Percentiles rank a stretch among this genome's conserved stretches.
These are phyloP conservation scores for Apeltes quadracus DNA, from an alignment of 2,113 vertebrate species.

Conservation along the genomic window DNA sequence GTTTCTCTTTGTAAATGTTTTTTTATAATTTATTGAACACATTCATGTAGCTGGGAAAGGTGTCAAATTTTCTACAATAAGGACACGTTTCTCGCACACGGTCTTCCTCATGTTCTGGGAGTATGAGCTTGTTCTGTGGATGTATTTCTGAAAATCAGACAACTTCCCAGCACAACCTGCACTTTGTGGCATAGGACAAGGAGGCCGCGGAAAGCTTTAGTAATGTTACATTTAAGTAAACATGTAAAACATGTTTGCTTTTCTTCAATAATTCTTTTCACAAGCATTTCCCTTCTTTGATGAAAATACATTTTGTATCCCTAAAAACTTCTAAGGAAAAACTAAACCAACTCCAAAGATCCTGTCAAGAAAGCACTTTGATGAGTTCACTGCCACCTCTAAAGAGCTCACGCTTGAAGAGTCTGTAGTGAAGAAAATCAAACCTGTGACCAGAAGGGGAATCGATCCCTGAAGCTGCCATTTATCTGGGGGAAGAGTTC, in stretches of 20 bases:
- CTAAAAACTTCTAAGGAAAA: slow-evolving; percentile 11
- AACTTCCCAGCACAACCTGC: slow-evolving; percentile 75
- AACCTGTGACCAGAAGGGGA: not conserved
- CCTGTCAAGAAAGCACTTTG: slow-evolving; percentile 60
- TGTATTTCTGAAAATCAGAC: slow-evolving; percentile 62
- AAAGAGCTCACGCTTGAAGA: slow-evolving; percentile 2
- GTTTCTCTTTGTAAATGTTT: slow-evolving; percentile 83
- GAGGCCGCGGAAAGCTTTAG: slow-evolving; percentile 16
- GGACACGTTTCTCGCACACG: slow-evolving; percentile 77
- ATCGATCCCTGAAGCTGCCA: slow-evolving; percentile 3
- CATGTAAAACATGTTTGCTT: slow-evolving; percentile 19
- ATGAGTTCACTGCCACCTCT: slow-evolving; percentile 56
- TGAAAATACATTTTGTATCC: not conserved
- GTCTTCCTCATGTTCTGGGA: slow-evolving; percentile 90
- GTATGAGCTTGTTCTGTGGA: slow-evolving; percentile 67
- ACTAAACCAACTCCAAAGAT: slow-evolving; percentile 57
- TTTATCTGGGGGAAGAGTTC: not conserved
- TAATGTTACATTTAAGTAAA: slow-evolving; percentile 13
- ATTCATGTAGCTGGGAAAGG: slow-evolving; percentile 76
- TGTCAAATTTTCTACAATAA: slow-evolving; percentile 69
- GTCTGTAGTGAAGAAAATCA: slow-evolving; percentile 11
- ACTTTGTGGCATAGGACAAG: slow-evolving; percentile 59
- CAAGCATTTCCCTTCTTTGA: slow-evolving; percentile 7
- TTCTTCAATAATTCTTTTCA: slow-evolving; percentile 17
- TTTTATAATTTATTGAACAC: slow-evolving; percentile 81